Evolutionary conservation across 2,888 invertebrate genomes (phyloP).

Genomic region (Helleia helle): DNA sequence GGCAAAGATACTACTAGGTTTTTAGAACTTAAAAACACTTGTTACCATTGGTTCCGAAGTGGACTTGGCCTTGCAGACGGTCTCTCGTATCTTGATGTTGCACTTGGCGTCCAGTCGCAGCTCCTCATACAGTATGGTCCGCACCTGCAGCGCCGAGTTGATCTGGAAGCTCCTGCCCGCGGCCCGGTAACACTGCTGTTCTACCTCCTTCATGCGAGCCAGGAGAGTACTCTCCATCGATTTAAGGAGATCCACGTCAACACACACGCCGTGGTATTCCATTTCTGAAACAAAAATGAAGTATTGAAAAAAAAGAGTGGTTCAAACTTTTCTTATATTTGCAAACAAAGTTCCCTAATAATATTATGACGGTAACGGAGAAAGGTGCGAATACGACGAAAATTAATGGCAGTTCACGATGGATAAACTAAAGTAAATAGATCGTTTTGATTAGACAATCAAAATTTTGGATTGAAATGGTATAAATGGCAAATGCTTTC

Average conservation of each 20-base stretch:
- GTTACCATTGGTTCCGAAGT: slow-evolving; percentile 61
- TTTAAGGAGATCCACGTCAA: slow-evolving; percentile 42
- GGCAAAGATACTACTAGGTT: too few species aligned
- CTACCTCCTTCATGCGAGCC: slow-evolving; percentile 35
- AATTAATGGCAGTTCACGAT: too few species aligned
- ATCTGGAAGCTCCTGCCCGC: slow-evolving; percentile 55
- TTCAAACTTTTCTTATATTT: too few species aligned
- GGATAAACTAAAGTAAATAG: too few species aligned
- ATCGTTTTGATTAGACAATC: too few species aligned
- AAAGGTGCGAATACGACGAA: too few species aligned
- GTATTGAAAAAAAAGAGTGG: slow-evolving; percentile 4
- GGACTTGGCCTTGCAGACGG: slow-evolving; percentile 46
- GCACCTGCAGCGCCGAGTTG: slow-evolving; percentile 52
- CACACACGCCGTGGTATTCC: slow-evolving; percentile 48
- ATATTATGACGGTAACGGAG: too few species aligned
- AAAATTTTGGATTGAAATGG: too few species aligned
- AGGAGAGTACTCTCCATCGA: slow-evolving; percentile 42
- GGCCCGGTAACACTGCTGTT: slow-evolving; percentile 44
- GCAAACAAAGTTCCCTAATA: too few species aligned
- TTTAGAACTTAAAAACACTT: too few species aligned
- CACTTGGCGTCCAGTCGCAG: slow-evolving; percentile 47
- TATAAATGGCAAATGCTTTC: too few species aligned
- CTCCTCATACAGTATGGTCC: slow-evolving; percentile 57
- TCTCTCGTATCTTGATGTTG: slow-evolving; percentile 48
- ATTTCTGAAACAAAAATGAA: slow-evolving; percentile 35